phyloP scores from a whole-genome alignment of 2,888 invertebrate species.

The Diaphora mendica region DNA sequence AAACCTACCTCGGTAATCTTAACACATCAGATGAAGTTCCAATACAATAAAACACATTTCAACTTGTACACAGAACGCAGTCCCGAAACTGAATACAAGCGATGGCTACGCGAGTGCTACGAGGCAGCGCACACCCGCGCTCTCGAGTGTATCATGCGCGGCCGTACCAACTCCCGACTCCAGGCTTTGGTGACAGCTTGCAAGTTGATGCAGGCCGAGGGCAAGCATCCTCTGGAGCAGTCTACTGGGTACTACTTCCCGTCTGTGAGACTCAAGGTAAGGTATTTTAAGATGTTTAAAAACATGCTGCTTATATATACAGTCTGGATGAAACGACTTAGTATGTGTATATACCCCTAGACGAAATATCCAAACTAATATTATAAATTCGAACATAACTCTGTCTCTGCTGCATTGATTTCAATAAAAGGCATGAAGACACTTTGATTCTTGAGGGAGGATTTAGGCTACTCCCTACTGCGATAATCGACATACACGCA shows the following conservation, averaged over 20 bases:
- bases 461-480: no score
- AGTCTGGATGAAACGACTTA: no score
- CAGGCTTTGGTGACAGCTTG: slow-evolving; percentile 91
- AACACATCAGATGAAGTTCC: not conserved
- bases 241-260: slow-evolving; percentile 88
- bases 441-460: no score
- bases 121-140: slow-evolving; percentile 88
- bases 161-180: slow-evolving; percentile 81
- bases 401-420: no score
- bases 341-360: no score
- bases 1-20: not conserved
- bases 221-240: slow-evolving; percentile 88
- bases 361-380: no score
- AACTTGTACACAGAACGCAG: slow-evolving; percentile 66
- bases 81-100: slow-evolving; percentile 88
- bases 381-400: no score
- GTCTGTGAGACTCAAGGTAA: slow-evolving; percentile 87
- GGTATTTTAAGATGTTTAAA: slow-evolving; percentile 1
- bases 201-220: slow-evolving; percentile 91
- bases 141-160: slow-evolving; percentile 85
- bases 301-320: not conserved
- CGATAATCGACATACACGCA: no score
- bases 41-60: not conserved
- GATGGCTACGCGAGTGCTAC: slow-evolving; percentile 91
- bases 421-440: no score